phyloP scores from a whole-genome alignment of 1,140 invertebrate genomes.

The Zaprionus inermis region DNA sequence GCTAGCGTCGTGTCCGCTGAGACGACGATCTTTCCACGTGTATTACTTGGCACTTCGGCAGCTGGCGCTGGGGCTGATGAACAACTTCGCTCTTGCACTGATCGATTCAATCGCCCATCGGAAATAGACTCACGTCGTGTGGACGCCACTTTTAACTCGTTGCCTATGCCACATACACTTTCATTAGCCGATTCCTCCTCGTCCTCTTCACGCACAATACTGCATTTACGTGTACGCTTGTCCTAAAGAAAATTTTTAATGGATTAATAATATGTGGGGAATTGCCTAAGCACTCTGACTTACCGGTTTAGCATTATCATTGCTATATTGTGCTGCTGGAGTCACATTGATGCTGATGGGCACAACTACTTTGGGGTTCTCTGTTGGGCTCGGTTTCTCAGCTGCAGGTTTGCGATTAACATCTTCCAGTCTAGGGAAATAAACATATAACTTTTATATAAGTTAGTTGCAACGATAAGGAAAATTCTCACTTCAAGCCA shows the following conservation, averaged over 20 bases:
- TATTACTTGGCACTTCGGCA: conserved; percentile 60
- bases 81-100: conserved; percentile 84
- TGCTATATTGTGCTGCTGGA: conserved; percentile 57
- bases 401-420: conserved; percentile 42
- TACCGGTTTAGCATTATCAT: conserved; percentile 62
- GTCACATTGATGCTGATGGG: conserved; percentile 75
- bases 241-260: conserved; percentile 43
- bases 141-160: conserved; percentile 83
- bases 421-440: conserved; percentile 45
- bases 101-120: conserved; percentile 87
- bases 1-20: conserved; percentile 66
- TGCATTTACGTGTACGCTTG: conserved; percentile 91
- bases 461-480: background rate
- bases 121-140: conserved; percentile 86
- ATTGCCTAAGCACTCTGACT: conserved; percentile 16
- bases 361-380: conserved; percentile 59
- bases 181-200: conserved; percentile 89
- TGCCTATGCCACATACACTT: conserved; percentile 63
- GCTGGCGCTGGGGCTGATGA: conserved; percentile 25
- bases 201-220: conserved; percentile 94
- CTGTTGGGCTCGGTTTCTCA: conserved; percentile 69
- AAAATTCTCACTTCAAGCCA: conserved; percentile 48
- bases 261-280: background rate
- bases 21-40: conserved; percentile 69
- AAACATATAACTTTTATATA: background rate